A percentile compares a stretch with the other conserved stretches of the same genome.
phyloP scores from a whole-genome alignment of 2,888 invertebrate genomes.

The Stratiomys singularior region DNA sequence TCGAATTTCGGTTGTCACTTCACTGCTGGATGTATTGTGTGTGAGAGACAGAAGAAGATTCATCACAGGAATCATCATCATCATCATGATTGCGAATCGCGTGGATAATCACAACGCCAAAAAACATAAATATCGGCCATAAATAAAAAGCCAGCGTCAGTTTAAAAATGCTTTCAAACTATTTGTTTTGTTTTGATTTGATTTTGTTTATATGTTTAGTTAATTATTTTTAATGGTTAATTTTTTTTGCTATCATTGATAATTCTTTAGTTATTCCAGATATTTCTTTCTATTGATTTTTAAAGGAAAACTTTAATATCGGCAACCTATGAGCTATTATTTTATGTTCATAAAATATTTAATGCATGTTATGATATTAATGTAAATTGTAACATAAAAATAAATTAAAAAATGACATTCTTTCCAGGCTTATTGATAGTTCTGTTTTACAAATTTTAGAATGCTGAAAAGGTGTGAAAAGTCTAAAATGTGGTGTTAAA shows the following conservation, averaged over 20 bases:
- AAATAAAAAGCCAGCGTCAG: slow-evolving; percentile 55
- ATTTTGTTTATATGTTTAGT: not conserved
- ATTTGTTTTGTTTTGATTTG: not conserved
- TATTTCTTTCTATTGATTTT: slow-evolving; percentile 4
- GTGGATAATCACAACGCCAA: slow-evolving; percentile 47
- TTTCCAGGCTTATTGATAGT: too few relatives aligned
- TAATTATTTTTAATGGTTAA: not conserved
- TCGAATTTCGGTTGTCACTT: slow-evolving; percentile 54
- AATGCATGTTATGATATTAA: too few relatives aligned
- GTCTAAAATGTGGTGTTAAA: too few relatives aligned
- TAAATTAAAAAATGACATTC: too few relatives aligned
- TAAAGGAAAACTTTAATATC: not conserved
- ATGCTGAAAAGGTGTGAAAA: too few relatives aligned
- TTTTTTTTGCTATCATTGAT: not conserved
- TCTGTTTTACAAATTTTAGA: too few relatives aligned
- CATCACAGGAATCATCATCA: slow-evolving; percentile 37
- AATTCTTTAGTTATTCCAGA: not conserved
- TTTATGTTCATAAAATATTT: too few relatives aligned
- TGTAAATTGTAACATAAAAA: too few relatives aligned
- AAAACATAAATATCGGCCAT: slow-evolving; percentile 52
- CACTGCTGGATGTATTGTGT: slow-evolving; percentile 52
- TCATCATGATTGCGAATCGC: slow-evolving; percentile 38
- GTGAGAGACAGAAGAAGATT: slow-evolving; percentile 39
- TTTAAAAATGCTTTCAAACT: slow-evolving; percentile 46
- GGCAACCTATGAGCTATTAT: too few relatives aligned